phyloP scores from a whole-genome alignment of 2,888 invertebrate species.

The Prosopocoilus inquinatus region DNA sequence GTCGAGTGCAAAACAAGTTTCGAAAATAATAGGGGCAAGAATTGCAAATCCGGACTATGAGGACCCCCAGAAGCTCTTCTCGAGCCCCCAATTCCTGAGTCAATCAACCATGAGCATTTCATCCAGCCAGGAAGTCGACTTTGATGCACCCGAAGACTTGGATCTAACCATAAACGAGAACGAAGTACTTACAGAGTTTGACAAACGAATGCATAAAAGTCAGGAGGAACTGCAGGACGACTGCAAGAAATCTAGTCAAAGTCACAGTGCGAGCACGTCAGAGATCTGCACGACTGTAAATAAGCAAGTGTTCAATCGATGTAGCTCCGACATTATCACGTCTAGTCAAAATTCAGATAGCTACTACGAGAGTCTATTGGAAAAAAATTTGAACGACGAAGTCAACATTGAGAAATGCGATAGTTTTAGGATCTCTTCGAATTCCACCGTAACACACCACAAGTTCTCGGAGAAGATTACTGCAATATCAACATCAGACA shows the following conservation, averaged over 20 bases:
- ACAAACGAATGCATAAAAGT: constrained; percentile 41
- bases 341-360: constrained; percentile 46
- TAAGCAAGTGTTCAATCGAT: constrained; percentile 1
- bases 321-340: constrained; percentile 23
- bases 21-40: constrained; percentile 79
- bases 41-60: constrained; percentile 87
- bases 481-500: not conserved
- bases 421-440: constrained; percentile 35
- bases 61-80: constrained; percentile 69
- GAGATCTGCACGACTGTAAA: constrained; percentile 7
- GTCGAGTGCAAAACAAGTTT: constrained; percentile 73
- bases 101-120: constrained; percentile 24
- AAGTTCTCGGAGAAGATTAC: not conserved
- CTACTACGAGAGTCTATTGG: constrained; percentile 47
- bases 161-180: constrained; percentile 46
- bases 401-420: constrained; percentile 36
- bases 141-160: constrained; percentile 50
- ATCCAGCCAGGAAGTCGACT: constrained; percentile 51
- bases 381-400: constrained; percentile 44
- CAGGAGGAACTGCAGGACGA: constrained; percentile 14
- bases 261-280: not conserved
- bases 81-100: constrained; percentile 31
- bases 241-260: constrained; percentile 27
- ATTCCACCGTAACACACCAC: not conserved
- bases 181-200: constrained; percentile 46